phyloP scores from a whole-genome alignment of 2,888 invertebrate genomes.

The Sialis fuliginosa region DNA sequence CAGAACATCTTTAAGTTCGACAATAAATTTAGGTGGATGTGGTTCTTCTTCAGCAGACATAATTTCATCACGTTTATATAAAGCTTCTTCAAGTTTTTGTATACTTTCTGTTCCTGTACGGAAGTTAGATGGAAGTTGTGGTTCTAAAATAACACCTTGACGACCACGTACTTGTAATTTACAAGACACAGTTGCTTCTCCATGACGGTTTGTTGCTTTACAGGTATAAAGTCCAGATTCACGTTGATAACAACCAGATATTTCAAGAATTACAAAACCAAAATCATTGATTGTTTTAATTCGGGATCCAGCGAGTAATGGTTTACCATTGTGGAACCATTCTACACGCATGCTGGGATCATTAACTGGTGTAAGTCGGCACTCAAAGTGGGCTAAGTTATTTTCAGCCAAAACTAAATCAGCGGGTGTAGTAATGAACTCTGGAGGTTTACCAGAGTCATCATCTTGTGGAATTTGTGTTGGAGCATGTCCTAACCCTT shows the following conservation, averaged over 20 bases:
- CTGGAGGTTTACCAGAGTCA: slow-evolving; percentile 74
- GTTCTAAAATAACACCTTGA: slow-evolving; percentile 76
- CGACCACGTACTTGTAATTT: slow-evolving; percentile 74
- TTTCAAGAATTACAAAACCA: slow-evolving; percentile 92
- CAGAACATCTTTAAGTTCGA: slow-evolving; percentile 66
- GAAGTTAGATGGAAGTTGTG: slow-evolving; percentile 75
- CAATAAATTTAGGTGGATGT: slow-evolving; percentile 69
- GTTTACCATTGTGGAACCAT: slow-evolving; percentile 95
- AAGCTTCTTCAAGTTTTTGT: slow-evolving; percentile 76
- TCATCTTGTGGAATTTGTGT: slow-evolving; percentile 55
- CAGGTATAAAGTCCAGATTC: slow-evolving; percentile 87
- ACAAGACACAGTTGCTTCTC: slow-evolving; percentile 77
- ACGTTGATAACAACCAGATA: slow-evolving; percentile 82
- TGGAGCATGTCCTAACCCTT: slow-evolving; percentile 60
- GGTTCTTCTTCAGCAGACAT: slow-evolving; percentile 66
- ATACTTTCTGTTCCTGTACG: slow-evolving; percentile 77
- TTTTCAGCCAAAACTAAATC: slow-evolving; percentile 75
- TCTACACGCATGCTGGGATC: slow-evolving; percentile 89
- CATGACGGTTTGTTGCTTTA: slow-evolving; percentile 82
- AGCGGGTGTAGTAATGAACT: slow-evolving; percentile 73
- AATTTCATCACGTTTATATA: slow-evolving; percentile 72
- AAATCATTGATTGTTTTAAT: slow-evolving; percentile 95
- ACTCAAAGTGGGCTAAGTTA: slow-evolving; percentile 82
- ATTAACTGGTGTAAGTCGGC: slow-evolving; percentile 71
- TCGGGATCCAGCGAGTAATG: slow-evolving; percentile 76